Base-by-base conservation (phyloP, 2,888 invertebrate genomes). In the Cephus nigrinus region DNA sequence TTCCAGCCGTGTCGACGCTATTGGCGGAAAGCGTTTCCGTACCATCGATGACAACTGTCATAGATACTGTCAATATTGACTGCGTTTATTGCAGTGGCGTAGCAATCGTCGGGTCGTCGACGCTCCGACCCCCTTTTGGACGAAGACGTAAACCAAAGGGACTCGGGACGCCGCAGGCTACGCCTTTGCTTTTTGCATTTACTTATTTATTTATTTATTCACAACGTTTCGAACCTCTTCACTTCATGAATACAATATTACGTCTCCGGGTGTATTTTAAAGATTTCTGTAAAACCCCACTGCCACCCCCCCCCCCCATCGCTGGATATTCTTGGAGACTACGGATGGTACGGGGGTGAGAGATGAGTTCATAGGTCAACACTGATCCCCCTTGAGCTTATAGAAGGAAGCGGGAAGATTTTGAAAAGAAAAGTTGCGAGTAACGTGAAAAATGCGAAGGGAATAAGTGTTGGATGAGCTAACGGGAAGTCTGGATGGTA, bases 241-340 rank as follows among this genome's bases (percentile, higher is more conserved):
- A 84, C 84, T 87, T 82, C 87, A 87, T 88, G 88, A 88, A 88
- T 87, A 88, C 84, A 79, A 84, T 87, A 88, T 88, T 79, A 84
- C 84, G 78, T 79, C 80, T 72, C 75, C 75, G 72, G 36, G 75
- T 74, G 73, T 80, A 74, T 81, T 75, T 68, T 69, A 69, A 78
- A 76, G 79, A 78, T 76, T 71, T 71, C 73, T 68, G 74, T 23
- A 81, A 33, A 75, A 32, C n/a, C 12, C 68, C 12, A 9, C 34
- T 34, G 31, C 30, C 23, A 31, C 31, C n/a, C 1, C 35, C 69
- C 4, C 31, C n/a, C 23, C 40, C 30, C 74, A 40, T 55, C 55
- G 32, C 15, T 55, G 31, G 32, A 35, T 82, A 55, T 55, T 55
- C 55, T 55, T 15, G 15, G 2, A 23, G 55, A 9, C 55, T 9